Evolutionary conservation across 2,888 invertebrate genomes (phyloP), one percentile per base, ranked within the genome.

Genomic region (Bellardia bayeri): DNA sequence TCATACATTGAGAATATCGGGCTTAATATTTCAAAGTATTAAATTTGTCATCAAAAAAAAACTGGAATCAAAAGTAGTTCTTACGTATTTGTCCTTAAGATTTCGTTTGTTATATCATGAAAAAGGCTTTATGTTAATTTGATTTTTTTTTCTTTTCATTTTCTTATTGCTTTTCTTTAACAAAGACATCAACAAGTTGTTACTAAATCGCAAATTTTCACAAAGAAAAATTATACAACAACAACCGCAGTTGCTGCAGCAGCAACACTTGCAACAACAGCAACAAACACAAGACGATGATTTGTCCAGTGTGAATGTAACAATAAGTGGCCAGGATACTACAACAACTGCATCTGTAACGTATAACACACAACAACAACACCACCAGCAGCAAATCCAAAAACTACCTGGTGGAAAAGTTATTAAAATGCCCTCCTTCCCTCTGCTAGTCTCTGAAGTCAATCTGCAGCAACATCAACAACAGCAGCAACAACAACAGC

Each of bases 361-460:
- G 42, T 76, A 89, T 54, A 75, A 83, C 30, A 79, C 89, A 82
- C 89, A 90, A 61, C 16, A 86, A 56, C 75, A 76, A 3, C 90
- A 90, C 23, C 91, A 90, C 5, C 90, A 91, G 9, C 89, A 89
- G 33, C 90, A 90, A 88, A 89, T 92, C 79, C 90, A 90, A 87
- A 87, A 87, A 54, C 33, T 87, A 33, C 63, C 87, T 40, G 87
- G 90, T 30, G 92, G 92, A 88, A 93, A 93, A 90, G 93, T 93
- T 66, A 92, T 93, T 13, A 93, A 93, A 88, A 92, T 94, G 92
- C 90, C 93, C 3, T 91, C 91, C 68, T 93, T 92, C 82, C 93
- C 93, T 16, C 87, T 93, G 54, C 90, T 93, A 6, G 93, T 93
- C 6, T 91, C 93, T 33, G 94, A 93, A 85, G 89, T 93, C 14